phyloP scores from a whole-genome alignment of 1,140 invertebrate species.

The Solenopsis invicta region DNA sequence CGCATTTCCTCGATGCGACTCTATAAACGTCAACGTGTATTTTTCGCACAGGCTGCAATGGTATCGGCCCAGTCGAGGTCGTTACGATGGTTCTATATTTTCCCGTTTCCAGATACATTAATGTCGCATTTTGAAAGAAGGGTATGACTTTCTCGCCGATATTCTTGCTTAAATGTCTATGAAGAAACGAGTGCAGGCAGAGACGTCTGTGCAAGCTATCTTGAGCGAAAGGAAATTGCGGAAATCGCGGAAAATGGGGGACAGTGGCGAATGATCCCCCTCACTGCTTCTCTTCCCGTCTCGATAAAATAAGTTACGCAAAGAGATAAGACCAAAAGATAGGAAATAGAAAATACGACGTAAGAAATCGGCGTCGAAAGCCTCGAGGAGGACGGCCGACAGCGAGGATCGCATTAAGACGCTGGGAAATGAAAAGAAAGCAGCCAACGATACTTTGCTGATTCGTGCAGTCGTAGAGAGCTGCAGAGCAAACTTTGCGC shows the following conservation, averaged over 20 bases:
- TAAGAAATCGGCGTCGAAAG: constrained; percentile 54
- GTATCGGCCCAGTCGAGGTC: constrained; percentile 35
- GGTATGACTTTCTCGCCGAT: constrained; percentile 31
- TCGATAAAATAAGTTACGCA: constrained; percentile 57
- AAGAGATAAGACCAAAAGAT: constrained; percentile 44
- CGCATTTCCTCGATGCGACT: constrained; percentile 8
- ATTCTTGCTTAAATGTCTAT: constrained; percentile 33
- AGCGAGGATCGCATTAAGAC: constrained; percentile 43
- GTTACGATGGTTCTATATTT: constrained; percentile 39
- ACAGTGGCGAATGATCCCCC: constrained; percentile 43
- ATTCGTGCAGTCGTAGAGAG: constrained; percentile 29
- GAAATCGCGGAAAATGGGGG: constrained; percentile 48
- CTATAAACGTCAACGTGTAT: constrained; percentile 29
- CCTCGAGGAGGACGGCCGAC: neutral
- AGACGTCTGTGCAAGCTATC: constrained; percentile 28
- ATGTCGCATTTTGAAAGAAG: constrained; percentile 48
- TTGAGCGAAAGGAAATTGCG: constrained; percentile 52
- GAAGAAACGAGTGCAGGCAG: neutral
- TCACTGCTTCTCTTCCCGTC: neutral
- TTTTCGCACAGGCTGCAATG: neutral
- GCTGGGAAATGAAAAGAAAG: constrained; percentile 51
- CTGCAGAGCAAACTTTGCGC: constrained; percentile 40
- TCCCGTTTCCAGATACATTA: constrained; percentile 43
- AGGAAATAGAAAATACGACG: constrained; percentile 55
- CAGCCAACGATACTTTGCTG: constrained; percentile 38